These are phyloP conservation scores for Ovibos moschatus DNA, from an alignment of 2,113 vertebrate species.

Conservation along the genomic window DNA sequence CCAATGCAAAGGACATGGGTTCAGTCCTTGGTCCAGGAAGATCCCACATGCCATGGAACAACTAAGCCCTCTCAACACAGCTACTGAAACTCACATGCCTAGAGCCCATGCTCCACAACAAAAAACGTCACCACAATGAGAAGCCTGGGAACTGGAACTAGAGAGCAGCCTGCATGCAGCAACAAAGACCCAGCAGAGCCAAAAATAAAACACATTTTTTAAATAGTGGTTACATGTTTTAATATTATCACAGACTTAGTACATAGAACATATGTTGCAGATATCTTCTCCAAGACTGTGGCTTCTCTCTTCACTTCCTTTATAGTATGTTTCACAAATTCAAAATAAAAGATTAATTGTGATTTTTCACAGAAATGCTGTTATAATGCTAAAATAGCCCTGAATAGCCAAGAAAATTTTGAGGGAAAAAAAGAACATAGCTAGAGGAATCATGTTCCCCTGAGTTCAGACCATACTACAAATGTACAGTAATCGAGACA, in stretches of 20 bases:
- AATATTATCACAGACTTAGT: neutral
- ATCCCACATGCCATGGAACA: neutral
- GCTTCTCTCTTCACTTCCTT: neutral
- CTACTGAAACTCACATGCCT: neutral
- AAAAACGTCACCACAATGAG: accelerated
- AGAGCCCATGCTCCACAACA: neutral
- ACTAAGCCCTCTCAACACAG: neutral
- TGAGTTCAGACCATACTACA: neutral
- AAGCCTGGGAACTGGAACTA: neutral
- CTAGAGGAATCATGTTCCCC: neutral
- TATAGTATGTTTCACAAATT: neutral
- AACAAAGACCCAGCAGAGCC: neutral
- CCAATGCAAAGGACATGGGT: neutral
- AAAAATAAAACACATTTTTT: neutral
- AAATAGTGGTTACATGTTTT: neutral
- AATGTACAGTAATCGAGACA: neutral
- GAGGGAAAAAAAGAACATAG: neutral
- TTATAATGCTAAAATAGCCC: neutral
- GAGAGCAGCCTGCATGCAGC: neutral
- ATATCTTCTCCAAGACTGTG: neutral
- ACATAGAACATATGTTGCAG: neutral
- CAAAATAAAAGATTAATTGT: neutral
- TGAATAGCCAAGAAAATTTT: neutral
- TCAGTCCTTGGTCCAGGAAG: neutral
- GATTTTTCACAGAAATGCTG: neutral